Evolutionary conservation across 2,888 invertebrate species (phyloP), one percentile per base, ranked within the genome.

Genomic region (Hemistola chrysoprasaria): DNA sequence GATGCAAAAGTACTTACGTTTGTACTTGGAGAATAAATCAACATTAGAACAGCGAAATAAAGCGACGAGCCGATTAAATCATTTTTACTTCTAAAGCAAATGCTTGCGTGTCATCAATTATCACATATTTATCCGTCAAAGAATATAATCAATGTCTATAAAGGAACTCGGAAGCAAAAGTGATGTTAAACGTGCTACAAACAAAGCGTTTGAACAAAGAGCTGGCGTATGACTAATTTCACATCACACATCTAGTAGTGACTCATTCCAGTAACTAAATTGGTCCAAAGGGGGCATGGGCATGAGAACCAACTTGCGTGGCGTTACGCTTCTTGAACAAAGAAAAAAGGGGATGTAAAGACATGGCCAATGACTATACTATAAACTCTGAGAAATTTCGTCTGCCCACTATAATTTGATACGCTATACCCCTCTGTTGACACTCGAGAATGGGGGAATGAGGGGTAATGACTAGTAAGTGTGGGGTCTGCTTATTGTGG

Each of bases 241-340:
- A 24, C 38, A 8, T 35, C 26, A 65, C 62, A 59, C 59, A 16
- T 16, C 16, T 53, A 59, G n/a, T 57, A 51, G 66, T 74, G 74
- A 74, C 56, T 74, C 75, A 74, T 47, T 45, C 62, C 52, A 63
- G 62, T 60, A 3, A 73, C 70, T 74, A 72, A 75, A 67, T 69
- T 65, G 63, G 71, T 62, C 58, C 59, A 50, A 68, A 67, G 66
- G 60, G 56, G 43, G 56, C 62, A 61, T 27, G 49, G 47, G 38
- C 78, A 70, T 83, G 82, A 76, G 84, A 85, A 84, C 75, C 58
- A 51, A 69, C 71, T 80, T 75, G 82, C 80, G 78, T 80, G 79
- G 77, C 73, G 86, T 76, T 73, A 80, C 83, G 86, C 72, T 78
- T 59, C 69, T 64, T 82, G 79, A 71, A 76, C 85, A 84, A 78